These are phyloP conservation scores for Acanthopleura granulata DNA, from an alignment of 2,888 invertebrate species.

Conservation along the genomic window DNA sequence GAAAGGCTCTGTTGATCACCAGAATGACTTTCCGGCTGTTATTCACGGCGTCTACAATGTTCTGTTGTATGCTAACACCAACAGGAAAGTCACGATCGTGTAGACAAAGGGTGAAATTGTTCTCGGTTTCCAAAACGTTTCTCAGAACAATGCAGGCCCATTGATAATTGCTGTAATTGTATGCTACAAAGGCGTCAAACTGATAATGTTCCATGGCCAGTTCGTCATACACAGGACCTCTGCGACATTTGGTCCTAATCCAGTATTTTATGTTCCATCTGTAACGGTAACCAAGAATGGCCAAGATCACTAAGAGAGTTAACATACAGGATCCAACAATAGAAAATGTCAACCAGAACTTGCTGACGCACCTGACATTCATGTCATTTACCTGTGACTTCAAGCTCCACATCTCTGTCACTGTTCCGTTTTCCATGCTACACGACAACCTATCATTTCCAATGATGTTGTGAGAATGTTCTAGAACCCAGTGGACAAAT, in stretches of 20 bases:
- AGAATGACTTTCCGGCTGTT: conserved; percentile 7
- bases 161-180: not conserved
- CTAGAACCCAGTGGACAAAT: not conserved
- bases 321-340: not conserved
- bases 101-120: not conserved
- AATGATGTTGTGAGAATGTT: not conserved
- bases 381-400: not conserved
- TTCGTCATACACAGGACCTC: not conserved
- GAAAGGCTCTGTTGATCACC: not conserved
- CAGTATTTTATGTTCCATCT: conserved; percentile 8
- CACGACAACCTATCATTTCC: not conserved
- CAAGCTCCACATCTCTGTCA: not conserved
- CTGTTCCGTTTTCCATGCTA: not conserved
- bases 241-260: not conserved
- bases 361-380: not conserved
- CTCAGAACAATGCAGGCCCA: not conserved
- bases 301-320: not conserved
- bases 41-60: conserved; percentile 4
- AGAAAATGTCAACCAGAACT: conserved; percentile 3
- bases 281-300: not conserved
- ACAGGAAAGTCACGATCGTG: not conserved
- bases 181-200: not conserved
- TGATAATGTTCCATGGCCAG: not conserved
- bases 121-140: not conserved
- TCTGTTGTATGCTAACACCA: not conserved